These are phyloP conservation scores for Clupea harengus DNA, from an alignment of 2,113 vertebrate genomes.

Conservation along the genomic window DNA sequence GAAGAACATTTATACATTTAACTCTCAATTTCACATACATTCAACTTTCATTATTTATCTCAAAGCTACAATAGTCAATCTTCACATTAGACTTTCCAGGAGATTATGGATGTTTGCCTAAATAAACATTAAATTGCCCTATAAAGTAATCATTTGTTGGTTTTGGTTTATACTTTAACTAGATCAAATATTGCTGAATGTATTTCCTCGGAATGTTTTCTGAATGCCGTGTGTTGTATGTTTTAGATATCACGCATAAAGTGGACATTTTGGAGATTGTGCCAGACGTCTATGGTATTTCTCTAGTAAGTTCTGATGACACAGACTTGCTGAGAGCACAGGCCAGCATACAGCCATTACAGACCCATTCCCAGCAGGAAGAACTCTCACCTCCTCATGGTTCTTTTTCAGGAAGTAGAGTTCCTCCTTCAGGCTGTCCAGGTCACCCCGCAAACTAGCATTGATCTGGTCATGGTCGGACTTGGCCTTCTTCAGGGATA, in stretches of 20 bases:
- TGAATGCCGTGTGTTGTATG: not conserved
- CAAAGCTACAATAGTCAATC: not conserved
- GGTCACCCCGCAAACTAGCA: constrained; percentile 79
- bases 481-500: constrained; percentile 80
- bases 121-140: not conserved
- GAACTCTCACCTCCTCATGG: constrained; percentile 79
- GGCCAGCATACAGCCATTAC: too few relatives aligned
- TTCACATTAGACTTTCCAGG: not conserved
- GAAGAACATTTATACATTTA: not conserved
- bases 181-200: not conserved
- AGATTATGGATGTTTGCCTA: not conserved
- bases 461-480: constrained; percentile 83
- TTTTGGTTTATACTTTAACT: not conserved
- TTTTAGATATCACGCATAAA: not conserved
- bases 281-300: not conserved
- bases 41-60: not conserved
- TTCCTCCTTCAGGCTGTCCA: constrained; percentile 87
- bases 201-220: not conserved
- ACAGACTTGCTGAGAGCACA: too few relatives aligned
- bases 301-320: not conserved
- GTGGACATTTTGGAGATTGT: not conserved
- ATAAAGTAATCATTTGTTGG: not conserved
- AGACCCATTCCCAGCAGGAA: too few relatives aligned
- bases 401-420: constrained; percentile 87
- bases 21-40: too few relatives aligned